Evolutionary conservation across 2,888 invertebrate genomes (phyloP).

Genomic region (Apoderus coryli): DNA sequence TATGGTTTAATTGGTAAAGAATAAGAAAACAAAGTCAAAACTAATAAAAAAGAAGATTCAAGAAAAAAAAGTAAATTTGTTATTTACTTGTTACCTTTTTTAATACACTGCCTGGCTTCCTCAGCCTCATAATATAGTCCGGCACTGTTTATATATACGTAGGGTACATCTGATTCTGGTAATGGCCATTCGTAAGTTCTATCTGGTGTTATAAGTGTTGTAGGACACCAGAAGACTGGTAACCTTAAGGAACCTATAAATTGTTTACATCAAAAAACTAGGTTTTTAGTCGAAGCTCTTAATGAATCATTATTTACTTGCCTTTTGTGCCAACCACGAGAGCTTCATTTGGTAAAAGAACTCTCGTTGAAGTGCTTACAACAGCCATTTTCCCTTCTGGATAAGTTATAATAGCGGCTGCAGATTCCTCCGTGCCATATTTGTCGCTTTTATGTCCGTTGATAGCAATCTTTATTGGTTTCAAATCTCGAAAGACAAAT

Average conservation of each 20-base stretch:
- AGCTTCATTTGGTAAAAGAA: constrained; percentile 44
- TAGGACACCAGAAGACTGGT: constrained; percentile 59
- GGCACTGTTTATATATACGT: constrained; percentile 45
- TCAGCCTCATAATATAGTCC: constrained; percentile 66
- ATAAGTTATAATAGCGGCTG: constrained; percentile 47
- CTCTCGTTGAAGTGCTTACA: constrained; percentile 39
- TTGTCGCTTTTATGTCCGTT: constrained; percentile 51
- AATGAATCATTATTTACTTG: no score
- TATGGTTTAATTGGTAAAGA: no score
- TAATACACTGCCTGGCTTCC: constrained; percentile 59
- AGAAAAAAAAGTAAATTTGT: no score
- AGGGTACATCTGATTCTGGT: constrained; percentile 44
- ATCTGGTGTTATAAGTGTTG: constrained; percentile 49
- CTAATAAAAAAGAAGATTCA: no score
- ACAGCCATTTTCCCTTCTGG: constrained; percentile 46
- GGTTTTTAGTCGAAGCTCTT: no score
- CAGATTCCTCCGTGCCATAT: constrained; percentile 53
- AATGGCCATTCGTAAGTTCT: constrained; percentile 45
- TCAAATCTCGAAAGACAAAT: constrained; percentile 47
- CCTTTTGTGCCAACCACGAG: constrained; percentile 37
- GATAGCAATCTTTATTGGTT: constrained; percentile 50
- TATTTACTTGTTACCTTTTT: constrained; percentile 46
- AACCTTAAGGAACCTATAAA: no score
- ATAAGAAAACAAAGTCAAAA: no score
- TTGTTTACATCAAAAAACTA: no score